Base-by-base conservation (phyloP, 2,888 invertebrate genomes). In the Druceiella hillmani region DNA sequence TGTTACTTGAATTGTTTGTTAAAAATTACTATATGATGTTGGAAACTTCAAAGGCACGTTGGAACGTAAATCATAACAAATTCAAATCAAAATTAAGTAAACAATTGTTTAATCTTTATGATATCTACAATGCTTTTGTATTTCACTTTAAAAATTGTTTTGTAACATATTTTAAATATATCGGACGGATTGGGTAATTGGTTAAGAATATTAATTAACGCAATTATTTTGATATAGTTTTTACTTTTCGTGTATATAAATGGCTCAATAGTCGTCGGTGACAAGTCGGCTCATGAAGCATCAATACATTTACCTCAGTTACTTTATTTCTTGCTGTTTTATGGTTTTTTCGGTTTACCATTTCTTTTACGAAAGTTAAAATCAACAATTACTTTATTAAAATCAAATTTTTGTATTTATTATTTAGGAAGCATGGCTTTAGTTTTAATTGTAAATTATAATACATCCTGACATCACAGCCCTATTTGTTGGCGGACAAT, bases 401-500 rank as follows among this genome's bases (percentile, higher is more conserved):
- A n/a, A n/a, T n/a, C n/a, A n/a, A n/a, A n/a, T n/a, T n/a, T n/a
- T n/a, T n/a, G n/a, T n/a, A n/a, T n/a, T n/a, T n/a, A n/a, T n/a
- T n/a, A n/a, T n/a, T n/a, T n/a, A n/a, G n/a, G n/a, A n/a, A 41
- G 64, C 2, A 11, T 64, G 0, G 1, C 72, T 1, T 62, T 75
- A 33, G 38, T 58, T 1, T 14, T 69, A 0, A 62, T 81, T 11
- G 75, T 88, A 2, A 73, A 80, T 52, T 76, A 68, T 14, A 87
- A 90, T 61, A 91, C 95, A 0, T 64, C 86, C 27, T 83, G 83
- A 1, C n/a, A n/a, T n/a, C n/a, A n/a, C 99, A 99, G 71, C 89
- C 90, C 0, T 99, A 97, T 61, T 66, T 97, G 26, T 61, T 99
- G 11, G 91, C 98, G 0, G 99, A 99, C 61, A 99, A 99, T 59